Percentiles rank a stretch among this genome's conserved stretches.
phyloP scores from a whole-genome alignment of 2,113 vertebrate species.

The Illadopsis cleaveri region DNA sequence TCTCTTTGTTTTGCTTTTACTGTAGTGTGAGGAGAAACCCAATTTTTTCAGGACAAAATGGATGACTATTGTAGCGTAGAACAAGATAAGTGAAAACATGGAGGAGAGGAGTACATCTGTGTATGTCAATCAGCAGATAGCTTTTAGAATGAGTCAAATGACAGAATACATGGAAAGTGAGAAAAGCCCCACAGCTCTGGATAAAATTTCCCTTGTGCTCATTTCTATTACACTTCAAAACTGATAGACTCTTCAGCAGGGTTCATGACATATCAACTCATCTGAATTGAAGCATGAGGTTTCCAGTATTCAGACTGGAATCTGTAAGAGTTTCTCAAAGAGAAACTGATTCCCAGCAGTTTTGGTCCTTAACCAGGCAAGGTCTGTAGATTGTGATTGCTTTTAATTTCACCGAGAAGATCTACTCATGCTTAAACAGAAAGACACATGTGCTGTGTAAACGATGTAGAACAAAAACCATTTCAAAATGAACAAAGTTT shows the following conservation, averaged over 20 bases:
- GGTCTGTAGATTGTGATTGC: neutral
- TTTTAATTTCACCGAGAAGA: neutral
- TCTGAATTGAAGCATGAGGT: neutral
- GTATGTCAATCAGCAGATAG: neutral
- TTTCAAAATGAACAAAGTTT: neutral
- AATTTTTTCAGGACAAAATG: neutral
- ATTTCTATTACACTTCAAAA: neutral
- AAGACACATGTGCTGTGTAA: fast-evolving
- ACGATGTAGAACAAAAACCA: neutral
- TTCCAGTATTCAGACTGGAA: neutral
- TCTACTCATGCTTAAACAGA: neutral
- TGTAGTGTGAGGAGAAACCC: neutral
- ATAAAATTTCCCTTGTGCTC: neutral
- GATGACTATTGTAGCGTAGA: neutral
- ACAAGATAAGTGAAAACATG: neutral
- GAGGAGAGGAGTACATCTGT: neutral
- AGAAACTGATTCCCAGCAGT: neutral
- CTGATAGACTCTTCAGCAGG: neutral
- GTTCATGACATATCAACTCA: neutral
- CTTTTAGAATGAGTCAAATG: neutral
- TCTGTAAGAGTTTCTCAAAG: neutral
- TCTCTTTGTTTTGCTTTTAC: neutral
- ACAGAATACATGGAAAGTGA: neutral
- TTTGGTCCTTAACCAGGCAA: neutral
- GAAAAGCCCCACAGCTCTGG: neutral